A percentile compares a stretch with the other conserved stretches of the same genome.
These are phyloP conservation scores for Nesoenas mayeri DNA, from an alignment of 2,113 vertebrate genomes.

Conservation along the genomic window DNA sequence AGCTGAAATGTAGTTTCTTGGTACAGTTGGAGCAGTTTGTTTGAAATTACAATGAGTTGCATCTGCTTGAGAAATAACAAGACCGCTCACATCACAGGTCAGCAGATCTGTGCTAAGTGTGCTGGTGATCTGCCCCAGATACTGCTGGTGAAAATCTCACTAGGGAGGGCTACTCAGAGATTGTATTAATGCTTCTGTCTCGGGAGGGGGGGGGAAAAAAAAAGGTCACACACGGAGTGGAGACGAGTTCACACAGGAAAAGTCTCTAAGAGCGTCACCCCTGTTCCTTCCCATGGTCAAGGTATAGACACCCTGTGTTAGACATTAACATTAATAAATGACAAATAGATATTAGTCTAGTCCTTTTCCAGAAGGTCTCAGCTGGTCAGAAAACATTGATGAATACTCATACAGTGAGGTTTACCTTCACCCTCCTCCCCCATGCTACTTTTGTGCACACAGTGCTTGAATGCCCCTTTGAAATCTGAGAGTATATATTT, in stretches of 20 bases:
- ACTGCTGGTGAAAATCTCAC: background rate
- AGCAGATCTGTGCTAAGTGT: fast-evolving
- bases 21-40: background rate
- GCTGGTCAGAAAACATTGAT: background rate
- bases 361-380: background rate
- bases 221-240: too few relatives aligned
- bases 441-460: background rate
- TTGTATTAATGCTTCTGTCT: background rate
- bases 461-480: background rate
- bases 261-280: background rate
- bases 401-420: background rate
- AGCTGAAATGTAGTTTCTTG: background rate
- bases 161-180: background rate
- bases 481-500: background rate
- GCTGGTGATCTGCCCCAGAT: background rate
- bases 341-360: background rate
- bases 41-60: background rate
- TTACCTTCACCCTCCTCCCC: fast-evolving
- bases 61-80: slow-evolving; percentile 38
- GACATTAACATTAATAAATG: background rate
- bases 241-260: background rate
- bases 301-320: background rate
- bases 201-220: background rate
- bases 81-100: background rate
- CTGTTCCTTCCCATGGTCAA: background rate